Evolutionary conservation across 2,888 invertebrate genomes (phyloP), one percentile per base, ranked within the genome.

Genomic region (Lasius fuliginosus): DNA sequence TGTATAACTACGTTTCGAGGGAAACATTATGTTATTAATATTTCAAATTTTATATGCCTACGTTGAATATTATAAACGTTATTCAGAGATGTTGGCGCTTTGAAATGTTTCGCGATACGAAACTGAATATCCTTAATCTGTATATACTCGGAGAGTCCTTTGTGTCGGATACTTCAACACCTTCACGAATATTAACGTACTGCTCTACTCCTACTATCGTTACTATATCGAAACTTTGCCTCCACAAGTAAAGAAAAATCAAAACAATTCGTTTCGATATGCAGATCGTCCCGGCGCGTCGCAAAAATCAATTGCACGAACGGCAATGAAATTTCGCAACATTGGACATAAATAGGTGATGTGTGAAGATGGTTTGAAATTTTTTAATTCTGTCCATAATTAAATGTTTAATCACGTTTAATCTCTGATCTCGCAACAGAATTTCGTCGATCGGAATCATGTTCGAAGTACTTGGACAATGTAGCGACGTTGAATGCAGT

Each of bases 1-100:
- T 77, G 60, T 73, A 49, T 79, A 81, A 84, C 81, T 85, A 84
- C 58, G 68, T 68, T 65, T 69, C 36, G 49, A 56, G 62, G 27
- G 23, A 42, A 40, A 23, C 62, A 42, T 62, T 83, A 58, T 23
- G 67, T 68, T 83, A 83, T 65, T 71, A 85, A 92, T 92, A 89
- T 90, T 93, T 92, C 92, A 94, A 86, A 94, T 94, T 94, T 94
- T 94, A 94, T 93, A 94, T 90, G 92, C 89, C 93, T 94, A 86
- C 88, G 94, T 94, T 94, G 87, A 91, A 89, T 93, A 92, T 93
- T 92, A 91, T 82, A 83, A 90, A 84, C 86, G 85, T 92, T 85
- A 87, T 91, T 91, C 60, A 46, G 33, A 53, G 53, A 74, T 91
- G 90, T 89, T 88, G 87, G 85, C 81, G 68, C 15, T 23, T 69